Evolutionary conservation across 2,888 invertebrate genomes (phyloP), one percentile per base, ranked within the genome.

Genomic region (Callyntrura guangdongensis): DNA sequence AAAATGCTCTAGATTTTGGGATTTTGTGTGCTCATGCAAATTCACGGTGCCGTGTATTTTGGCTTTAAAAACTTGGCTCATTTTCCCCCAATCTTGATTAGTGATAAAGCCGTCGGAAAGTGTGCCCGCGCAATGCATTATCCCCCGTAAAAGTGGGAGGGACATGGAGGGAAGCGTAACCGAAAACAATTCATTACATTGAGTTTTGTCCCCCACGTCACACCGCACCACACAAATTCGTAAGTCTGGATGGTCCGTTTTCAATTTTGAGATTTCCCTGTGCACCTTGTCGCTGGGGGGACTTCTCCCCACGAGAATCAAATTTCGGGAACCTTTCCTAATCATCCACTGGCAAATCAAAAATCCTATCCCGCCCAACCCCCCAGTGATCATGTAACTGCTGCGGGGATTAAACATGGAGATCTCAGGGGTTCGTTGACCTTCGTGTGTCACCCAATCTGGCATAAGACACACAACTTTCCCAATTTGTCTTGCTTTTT

Each of bases 401-500:
- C 77, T 84, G 0, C 11, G 22, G 12, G 59, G 20, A 45, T 84
- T 77, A 14, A 89, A 89, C 64, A 89, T 47, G 0, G 49, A 49
- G 14, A 56, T 72, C 2, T 45, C n/a, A 0, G 14, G 11, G 20
- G 59, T 45, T 4, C 27, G 0, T n/a, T 79, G 59, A 5, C 86
- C 79, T 27, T 49, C 14, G 3, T 79, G 59, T n/a, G n/a, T 64
- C 6, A 17, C 22, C 36, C 77, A 45, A 0, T 77, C 56, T 3
- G 74, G 56, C 74, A 89, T 77, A 9, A 45, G 9, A 45, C 77
- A 84, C 17, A 91, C 87, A 3, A 91, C 74, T 25, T 91, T 91
- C 1, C 91, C 91, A 83, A 91, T 91, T 53, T 91, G 91, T 20
- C 64, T 83, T 3, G 87, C 87, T 20, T 84, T 91, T 59, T 91